A percentile compares a stretch with the other conserved stretches of the same genome.
Evolutionary conservation across 2,888 invertebrate genomes (phyloP).

Genomic region (Meghimatium bilineatum): DNA sequence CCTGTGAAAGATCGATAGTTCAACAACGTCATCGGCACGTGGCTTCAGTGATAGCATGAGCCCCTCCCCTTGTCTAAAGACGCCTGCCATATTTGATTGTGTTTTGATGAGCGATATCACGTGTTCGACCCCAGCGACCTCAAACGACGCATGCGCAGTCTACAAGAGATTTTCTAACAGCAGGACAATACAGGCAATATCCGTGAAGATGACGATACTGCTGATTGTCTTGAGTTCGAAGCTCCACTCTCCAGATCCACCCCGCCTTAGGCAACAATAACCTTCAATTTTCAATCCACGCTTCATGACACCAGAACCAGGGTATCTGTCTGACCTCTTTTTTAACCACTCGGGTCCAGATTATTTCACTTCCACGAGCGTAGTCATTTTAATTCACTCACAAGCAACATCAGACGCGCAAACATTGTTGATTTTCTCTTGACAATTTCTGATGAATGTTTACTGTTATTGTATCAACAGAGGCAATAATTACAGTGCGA

Average conservation of each 20-base stretch:
- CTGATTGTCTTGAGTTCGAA: constrained; percentile 39
- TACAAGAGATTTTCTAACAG: constrained; percentile 20
- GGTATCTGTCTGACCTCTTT: constrained; percentile 1
- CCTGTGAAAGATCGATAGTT: constrained; percentile 44
- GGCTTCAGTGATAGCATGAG: constrained; percentile 13
- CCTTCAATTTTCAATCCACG: constrained; percentile 19
- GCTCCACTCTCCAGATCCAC: background rate
- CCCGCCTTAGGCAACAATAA: constrained; percentile 12
- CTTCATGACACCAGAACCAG: background rate
- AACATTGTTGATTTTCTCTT: too few species aligned
- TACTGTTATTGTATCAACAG: background rate
- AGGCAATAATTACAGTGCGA: background rate
- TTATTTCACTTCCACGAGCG: constrained; percentile 17
- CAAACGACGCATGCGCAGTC: constrained; percentile 37
- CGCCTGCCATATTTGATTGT: constrained; percentile 44
- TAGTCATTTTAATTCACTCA: background rate
- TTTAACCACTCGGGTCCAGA: background rate
- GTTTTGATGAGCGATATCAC: constrained; percentile 46
- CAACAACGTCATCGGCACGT: constrained; percentile 43
- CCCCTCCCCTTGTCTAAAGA: constrained; percentile 19
- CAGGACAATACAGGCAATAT: constrained; percentile 36
- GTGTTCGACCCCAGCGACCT: constrained; percentile 36
- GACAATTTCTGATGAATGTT: too few species aligned
- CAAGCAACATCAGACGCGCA: too few species aligned
- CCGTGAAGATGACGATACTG: constrained; percentile 26